Percentiles rank a stretch among this genome's conserved stretches.
phyloP scores from a whole-genome alignment of 2,888 invertebrate genomes.

The Sesia apiformis region DNA sequence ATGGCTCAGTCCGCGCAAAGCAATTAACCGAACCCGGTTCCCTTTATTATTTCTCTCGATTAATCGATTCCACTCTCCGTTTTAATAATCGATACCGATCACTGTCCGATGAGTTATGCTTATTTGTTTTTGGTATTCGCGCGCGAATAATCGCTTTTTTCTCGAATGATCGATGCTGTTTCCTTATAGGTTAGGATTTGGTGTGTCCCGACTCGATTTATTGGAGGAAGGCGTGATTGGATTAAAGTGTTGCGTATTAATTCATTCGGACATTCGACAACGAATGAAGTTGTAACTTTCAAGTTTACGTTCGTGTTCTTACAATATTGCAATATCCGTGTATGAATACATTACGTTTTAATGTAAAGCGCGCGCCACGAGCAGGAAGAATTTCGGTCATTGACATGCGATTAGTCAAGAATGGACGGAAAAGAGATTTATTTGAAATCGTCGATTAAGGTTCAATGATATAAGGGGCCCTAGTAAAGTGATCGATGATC shows the following conservation, averaged over 20 bases:
- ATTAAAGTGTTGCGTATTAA: neutral
- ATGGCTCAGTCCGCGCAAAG: conserved; percentile 51
- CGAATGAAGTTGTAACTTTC: neutral
- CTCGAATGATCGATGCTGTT: neutral
- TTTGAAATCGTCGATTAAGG: too few relatives aligned
- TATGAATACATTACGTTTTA: too few relatives aligned
- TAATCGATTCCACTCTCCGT: conserved; percentile 53
- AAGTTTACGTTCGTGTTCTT: neutral
- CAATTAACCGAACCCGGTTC: conserved; percentile 54
- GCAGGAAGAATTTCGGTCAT: too few relatives aligned
- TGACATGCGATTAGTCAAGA: too few relatives aligned
- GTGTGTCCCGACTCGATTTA: neutral
- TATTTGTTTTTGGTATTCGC: conserved; percentile 50
- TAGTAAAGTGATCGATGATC: too few relatives aligned
- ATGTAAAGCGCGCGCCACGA: too few relatives aligned
- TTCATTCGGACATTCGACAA: neutral
- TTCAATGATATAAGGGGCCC: too few relatives aligned
- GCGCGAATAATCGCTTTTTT: neutral
- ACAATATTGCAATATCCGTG: too few relatives aligned
- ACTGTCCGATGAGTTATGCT: conserved; percentile 50
- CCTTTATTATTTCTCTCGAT: conserved; percentile 54
- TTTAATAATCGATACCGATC: conserved; percentile 65
- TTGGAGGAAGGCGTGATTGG: neutral
- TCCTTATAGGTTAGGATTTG: neutral
- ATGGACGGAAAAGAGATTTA: too few relatives aligned